Percentiles rank a stretch among this genome's conserved stretches.
Conservation (phyloP, 2,797 vertebrate genomes). For the Cirrhinus molitorella region DNA sequence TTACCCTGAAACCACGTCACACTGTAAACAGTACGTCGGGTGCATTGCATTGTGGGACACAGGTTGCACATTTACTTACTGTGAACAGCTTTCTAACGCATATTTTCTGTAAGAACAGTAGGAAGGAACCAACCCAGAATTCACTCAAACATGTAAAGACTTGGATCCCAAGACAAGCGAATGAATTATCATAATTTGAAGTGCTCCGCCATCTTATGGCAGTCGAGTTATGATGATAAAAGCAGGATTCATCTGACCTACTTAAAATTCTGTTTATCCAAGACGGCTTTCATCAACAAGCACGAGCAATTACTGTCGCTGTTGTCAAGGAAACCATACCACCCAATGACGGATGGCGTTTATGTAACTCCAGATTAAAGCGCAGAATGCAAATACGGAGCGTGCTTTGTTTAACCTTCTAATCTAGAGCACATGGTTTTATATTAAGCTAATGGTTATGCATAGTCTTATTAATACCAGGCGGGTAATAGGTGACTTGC, state of each 20-base stretch:
- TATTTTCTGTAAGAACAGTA: background rate
- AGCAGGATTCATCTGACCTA: slow-evolving; percentile 58
- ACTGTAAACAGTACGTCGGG: background rate
- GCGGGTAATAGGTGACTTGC: slow-evolving; percentile 11
- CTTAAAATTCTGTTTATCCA: slow-evolving; percentile 57
- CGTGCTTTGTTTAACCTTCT: slow-evolving; percentile 17
- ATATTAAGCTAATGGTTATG: slow-evolving; percentile 29
- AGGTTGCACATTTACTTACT: background rate
- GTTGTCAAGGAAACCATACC: slow-evolving; percentile 62
- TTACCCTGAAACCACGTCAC: background rate
- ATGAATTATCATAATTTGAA: slow-evolving; percentile 20
- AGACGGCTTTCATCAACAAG: slow-evolving; percentile 58
- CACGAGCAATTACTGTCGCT: slow-evolving; percentile 55
- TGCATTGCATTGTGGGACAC: background rate
- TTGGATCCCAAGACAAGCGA: background rate
- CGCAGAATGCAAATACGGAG: slow-evolving; percentile 15
- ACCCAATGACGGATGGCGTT: slow-evolving; percentile 45
- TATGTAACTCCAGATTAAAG: slow-evolving; percentile 29
- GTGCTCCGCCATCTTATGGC: slow-evolving; percentile 13
- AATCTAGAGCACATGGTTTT: slow-evolving; percentile 29
- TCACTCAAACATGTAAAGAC: background rate
- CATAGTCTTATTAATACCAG: background rate
- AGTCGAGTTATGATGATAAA: slow-evolving; percentile 39
- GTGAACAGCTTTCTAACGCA: background rate
- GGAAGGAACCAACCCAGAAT: background rate